Percentiles rank a stretch among this genome's conserved stretches.
Evolutionary conservation across 2,888 invertebrate genomes (phyloP).

Genomic region (Nemurella pictetii): DNA sequence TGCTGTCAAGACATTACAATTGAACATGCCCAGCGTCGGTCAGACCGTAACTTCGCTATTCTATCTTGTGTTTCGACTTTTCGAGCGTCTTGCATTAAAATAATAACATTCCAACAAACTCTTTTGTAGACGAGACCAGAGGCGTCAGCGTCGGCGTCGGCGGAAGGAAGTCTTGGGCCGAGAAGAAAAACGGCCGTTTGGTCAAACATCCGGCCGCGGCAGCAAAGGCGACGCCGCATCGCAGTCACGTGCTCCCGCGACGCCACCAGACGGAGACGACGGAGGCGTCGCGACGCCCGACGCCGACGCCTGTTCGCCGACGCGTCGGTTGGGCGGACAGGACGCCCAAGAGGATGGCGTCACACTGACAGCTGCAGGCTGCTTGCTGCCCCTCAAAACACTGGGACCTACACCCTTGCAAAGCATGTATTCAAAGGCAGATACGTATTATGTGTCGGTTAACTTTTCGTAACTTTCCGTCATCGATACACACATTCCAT

Average conservation of each 20-base stretch:
- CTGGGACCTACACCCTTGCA: no score
- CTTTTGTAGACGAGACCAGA: background rate
- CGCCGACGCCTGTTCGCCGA: background rate
- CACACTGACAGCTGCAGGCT: no score
- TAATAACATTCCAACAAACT: background rate
- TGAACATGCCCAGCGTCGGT: background rate
- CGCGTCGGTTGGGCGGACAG: no score
- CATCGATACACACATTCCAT: no score
- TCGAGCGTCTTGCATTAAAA: background rate
- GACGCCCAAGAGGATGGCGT: no score
- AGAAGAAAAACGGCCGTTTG: background rate
- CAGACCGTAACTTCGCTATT: background rate
- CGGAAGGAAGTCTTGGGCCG: background rate
- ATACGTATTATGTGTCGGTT: no score
- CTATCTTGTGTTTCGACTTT: background rate
- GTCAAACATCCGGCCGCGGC: background rate
- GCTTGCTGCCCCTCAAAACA: no score
- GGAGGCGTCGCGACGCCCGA: background rate
- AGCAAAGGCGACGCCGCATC: background rate
- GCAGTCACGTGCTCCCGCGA: background rate
- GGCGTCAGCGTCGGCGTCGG: background rate
- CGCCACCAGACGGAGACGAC: background rate
- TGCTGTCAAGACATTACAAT: background rate
- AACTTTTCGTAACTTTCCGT: no score
- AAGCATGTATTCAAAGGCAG: no score